phyloP scores from a whole-genome alignment of 1,140 invertebrate genomes.

The Pteromalus puparum region DNA sequence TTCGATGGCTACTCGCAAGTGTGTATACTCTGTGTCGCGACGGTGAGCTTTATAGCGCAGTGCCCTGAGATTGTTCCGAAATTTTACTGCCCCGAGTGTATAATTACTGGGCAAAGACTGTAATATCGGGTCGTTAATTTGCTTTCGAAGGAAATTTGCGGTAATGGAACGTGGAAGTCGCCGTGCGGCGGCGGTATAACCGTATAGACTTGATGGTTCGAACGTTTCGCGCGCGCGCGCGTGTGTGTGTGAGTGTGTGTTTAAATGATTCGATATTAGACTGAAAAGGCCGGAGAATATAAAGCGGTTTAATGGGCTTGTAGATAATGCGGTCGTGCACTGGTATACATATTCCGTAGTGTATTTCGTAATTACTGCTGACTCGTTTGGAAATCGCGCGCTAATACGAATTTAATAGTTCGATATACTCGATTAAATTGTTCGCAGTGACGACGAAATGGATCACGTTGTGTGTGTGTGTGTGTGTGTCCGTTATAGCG shows the following conservation, averaged over 20 bases:
- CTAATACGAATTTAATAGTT: neutral
- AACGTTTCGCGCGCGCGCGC: neutral
- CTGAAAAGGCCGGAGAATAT: neutral
- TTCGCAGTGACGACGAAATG: no score
- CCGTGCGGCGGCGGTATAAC: neutral
- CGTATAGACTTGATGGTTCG: neutral
- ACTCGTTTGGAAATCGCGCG: no score
- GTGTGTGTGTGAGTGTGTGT: no score
- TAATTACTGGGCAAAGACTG: neutral
- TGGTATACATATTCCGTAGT: neutral
- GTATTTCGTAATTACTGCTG: neutral
- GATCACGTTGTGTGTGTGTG: no score
- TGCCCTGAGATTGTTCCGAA: neutral
- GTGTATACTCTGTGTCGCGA: neutral
- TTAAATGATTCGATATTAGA: neutral
- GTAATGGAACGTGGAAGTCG: constrained; percentile 1
- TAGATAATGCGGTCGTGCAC: neutral
- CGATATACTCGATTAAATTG: no score
- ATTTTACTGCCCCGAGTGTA: neutral
- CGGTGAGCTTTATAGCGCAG: neutral
- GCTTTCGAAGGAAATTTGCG: neutral
- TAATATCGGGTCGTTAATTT: neutral
- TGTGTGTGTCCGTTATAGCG: no score
- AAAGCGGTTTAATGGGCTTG: neutral
- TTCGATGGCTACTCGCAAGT: neutral